A percentile compares a stretch with the other conserved stretches of the same genome.
These are phyloP conservation scores for Sylvilagus floridanus DNA, from an alignment of 2,797 vertebrate genomes.

Conservation along the genomic window DNA sequence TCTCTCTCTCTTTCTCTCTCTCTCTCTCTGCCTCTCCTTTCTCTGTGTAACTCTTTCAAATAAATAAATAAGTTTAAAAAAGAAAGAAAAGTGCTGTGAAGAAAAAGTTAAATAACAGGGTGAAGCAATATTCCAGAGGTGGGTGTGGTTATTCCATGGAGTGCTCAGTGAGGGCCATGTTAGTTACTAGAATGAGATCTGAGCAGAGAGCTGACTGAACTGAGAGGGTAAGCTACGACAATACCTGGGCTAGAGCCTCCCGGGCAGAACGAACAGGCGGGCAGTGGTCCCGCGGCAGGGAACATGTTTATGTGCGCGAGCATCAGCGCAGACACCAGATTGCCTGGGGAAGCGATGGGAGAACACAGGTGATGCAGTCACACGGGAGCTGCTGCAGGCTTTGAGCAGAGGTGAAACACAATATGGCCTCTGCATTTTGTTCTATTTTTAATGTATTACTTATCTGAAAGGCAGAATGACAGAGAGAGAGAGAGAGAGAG, in stretches of 20 bases:
- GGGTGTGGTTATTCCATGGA: neutral
- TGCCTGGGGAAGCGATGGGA: neutral
- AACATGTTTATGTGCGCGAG: neutral
- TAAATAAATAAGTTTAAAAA: no score
- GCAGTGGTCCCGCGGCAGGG: neutral
- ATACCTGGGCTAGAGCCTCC: neutral
- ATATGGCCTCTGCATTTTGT: neutral
- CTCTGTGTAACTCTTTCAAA: no score
- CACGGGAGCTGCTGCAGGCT: neutral
- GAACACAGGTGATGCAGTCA: neutral
- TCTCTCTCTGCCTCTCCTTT: no score
- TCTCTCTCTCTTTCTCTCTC: no score
- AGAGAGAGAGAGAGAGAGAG: no score
- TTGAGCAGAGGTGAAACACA: constrained; percentile 27
- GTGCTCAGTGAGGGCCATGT: neutral
- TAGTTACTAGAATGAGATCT: constrained; percentile 2
- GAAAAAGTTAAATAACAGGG: constrained; percentile 16
- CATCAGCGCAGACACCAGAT: constrained; percentile 1
- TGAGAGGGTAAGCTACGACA: neutral
- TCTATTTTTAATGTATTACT: no score
- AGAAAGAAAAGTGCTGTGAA: neutral
- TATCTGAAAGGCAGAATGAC: no score
- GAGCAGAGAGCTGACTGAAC: constrained; percentile 7
- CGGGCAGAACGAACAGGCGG: neutral
- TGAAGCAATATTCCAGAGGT: neutral